Conservation (phyloP, 2,797 vertebrate genomes). For the Mus minutoides region DNA sequence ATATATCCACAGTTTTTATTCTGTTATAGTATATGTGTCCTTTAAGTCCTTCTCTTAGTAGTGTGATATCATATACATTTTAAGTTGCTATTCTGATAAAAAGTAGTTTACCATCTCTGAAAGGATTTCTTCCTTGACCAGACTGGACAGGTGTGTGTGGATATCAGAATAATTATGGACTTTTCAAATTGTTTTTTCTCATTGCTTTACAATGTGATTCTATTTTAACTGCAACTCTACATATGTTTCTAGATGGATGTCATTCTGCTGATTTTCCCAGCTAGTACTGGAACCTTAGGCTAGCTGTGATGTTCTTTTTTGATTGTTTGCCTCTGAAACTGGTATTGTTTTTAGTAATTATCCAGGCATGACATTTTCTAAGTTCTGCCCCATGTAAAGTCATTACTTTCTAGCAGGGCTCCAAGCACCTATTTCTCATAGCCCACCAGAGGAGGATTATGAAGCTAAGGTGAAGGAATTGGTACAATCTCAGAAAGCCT, state of each 20-base stretch:
- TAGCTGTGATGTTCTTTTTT: conserved; percentile 24
- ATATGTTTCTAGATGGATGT: conserved; percentile 40
- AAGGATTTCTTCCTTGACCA: conserved; percentile 12
- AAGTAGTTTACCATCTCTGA: conserved; percentile 19
- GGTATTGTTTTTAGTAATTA: conserved; percentile 35
- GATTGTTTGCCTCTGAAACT: conserved; percentile 38
- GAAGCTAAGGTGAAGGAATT: conserved; percentile 11
- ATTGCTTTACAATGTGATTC: conserved; percentile 48
- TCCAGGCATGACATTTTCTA: conserved; percentile 39
- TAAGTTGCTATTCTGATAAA: conserved; percentile 25
- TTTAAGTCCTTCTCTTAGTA: conserved; percentile 5
- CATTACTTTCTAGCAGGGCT: neutral
- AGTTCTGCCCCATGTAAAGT: conserved; percentile 34
- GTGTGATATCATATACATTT: neutral
- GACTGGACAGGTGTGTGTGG: neutral
- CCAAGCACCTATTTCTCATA: conserved; percentile 23
- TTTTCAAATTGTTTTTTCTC: neutral
- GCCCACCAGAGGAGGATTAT: neutral
- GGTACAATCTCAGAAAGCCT: neutral
- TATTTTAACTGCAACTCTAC: conserved; percentile 4
- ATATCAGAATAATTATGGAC: conserved; percentile 15
- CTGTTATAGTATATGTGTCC: neutral
- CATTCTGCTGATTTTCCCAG: conserved; percentile 45
- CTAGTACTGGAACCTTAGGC: neutral
- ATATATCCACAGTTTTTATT: conserved; percentile 1